A percentile compares a stretch with the other conserved stretches of the same genome.
Evolutionary conservation across 2,797 vertebrate species (phyloP).

Genomic region (Pangasius krempfi): DNA sequence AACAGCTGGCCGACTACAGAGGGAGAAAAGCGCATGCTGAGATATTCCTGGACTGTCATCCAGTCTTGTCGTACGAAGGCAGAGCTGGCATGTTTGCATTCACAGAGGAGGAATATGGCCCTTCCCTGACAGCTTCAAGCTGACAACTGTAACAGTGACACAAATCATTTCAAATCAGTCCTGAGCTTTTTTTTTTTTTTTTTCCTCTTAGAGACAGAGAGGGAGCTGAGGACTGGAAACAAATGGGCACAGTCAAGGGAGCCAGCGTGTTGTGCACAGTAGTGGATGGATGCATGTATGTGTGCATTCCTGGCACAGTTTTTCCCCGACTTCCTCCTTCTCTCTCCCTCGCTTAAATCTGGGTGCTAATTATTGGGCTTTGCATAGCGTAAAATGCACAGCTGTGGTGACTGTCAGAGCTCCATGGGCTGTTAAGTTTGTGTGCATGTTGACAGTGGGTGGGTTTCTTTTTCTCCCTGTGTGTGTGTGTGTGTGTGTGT

Average conservation of each 20-base stretch:
- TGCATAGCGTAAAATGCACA: slow-evolving; percentile 86
- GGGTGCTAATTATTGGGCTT: slow-evolving; percentile 89
- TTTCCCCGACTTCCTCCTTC: slow-evolving; percentile 43
- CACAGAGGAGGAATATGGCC: slow-evolving; percentile 72
- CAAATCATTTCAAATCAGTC: slow-evolving; percentile 79
- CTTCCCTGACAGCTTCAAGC: slow-evolving; percentile 77
- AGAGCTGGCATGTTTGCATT: slow-evolving; percentile 79
- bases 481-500: slow-evolving; percentile 45
- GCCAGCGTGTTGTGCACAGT: slow-evolving; percentile 56
- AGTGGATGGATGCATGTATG: slow-evolving; percentile 55
- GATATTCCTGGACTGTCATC: slow-evolving; percentile 79
- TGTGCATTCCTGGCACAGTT: slow-evolving; percentile 56
- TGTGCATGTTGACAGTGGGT: slow-evolving; percentile 83
- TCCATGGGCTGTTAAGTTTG: slow-evolving; percentile 80
- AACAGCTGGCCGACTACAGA: slow-evolving; percentile 81
- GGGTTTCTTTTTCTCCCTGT: slow-evolving; percentile 65
- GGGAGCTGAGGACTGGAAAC: slow-evolving; percentile 61
- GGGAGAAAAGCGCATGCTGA: slow-evolving; percentile 78
- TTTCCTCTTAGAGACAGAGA: slow-evolving; percentile 56
- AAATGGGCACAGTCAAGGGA: slow-evolving; percentile 69
- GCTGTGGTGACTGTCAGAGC: slow-evolving; percentile 83
- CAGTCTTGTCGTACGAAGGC: slow-evolving; percentile 76
- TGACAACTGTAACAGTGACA: slow-evolving; percentile 84
- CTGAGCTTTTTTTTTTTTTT: slow-evolving; percentile 76
- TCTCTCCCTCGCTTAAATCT: slow-evolving; percentile 66